Percentiles rank a stretch among this genome's conserved stretches.
phyloP scores from a whole-genome alignment of 2,888 invertebrate genomes.

The Standfussiana lucernea region DNA sequence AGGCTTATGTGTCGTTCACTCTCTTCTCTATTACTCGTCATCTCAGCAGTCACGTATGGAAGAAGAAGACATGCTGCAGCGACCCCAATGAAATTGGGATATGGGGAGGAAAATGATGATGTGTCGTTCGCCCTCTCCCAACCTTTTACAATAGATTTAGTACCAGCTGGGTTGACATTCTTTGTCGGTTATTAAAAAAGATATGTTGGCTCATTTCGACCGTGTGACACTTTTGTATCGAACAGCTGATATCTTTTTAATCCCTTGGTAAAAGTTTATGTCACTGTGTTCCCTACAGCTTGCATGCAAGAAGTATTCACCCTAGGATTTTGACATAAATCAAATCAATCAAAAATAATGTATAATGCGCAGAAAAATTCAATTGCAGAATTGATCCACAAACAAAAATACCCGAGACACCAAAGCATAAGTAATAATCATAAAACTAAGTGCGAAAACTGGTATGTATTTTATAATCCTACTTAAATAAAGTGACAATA shows the following conservation, averaged over 20 bases:
- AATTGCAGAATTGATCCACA: not conserved
- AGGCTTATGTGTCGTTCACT: not conserved
- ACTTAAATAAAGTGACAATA: slow-evolving; percentile 4
- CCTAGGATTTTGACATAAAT: not conserved
- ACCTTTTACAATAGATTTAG: not conserved
- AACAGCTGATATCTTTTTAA: not conserved
- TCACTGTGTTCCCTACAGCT: not conserved
- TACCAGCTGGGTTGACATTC: not conserved
- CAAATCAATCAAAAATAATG: too few species aligned
- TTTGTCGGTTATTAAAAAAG: not conserved
- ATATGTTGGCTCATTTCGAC: not conserved
- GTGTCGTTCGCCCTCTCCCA: not conserved
- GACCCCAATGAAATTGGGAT: too few species aligned
- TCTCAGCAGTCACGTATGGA: too few species aligned
- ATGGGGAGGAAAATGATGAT: too few species aligned
- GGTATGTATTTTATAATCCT: not conserved
- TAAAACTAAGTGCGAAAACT: not conserved
- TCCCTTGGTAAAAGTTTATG: not conserved
- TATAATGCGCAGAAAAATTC: not conserved
- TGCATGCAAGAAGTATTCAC: not conserved
- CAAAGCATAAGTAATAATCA: not conserved
- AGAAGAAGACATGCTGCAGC: too few species aligned
- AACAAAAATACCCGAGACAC: not conserved
- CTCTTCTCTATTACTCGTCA: too few species aligned
- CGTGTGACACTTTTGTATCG: not conserved